Percentiles rank a stretch among this genome's conserved stretches.
Conservation (phyloP, 2,797 vertebrate genomes). For the Cynodonichthys magdalenae region DNA sequence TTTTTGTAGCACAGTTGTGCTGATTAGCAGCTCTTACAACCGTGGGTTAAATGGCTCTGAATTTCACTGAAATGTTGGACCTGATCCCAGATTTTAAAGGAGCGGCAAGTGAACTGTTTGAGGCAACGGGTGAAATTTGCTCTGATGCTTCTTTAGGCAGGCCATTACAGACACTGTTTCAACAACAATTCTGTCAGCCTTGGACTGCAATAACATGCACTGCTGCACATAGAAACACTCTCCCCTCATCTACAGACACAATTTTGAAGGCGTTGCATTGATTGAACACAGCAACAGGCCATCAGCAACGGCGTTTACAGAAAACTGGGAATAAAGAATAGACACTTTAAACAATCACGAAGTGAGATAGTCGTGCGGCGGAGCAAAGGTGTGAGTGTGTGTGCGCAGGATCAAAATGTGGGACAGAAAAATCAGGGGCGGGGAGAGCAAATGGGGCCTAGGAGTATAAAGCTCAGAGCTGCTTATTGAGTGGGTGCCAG, state of each 20-base stretch:
- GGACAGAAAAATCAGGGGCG: conserved; percentile 5
- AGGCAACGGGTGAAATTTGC: conserved; percentile 13
- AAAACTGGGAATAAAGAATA: conserved; percentile 48
- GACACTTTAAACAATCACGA: conserved; percentile 53
- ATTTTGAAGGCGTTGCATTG: conserved; percentile 47
- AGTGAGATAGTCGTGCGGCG: conserved; percentile 12
- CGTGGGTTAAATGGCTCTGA: not conserved
- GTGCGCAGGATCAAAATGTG: conserved; percentile 28
- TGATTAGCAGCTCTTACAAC: conserved; percentile 10
- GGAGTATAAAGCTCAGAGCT: conserved; percentile 54
- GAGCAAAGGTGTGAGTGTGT: conserved; percentile 16
- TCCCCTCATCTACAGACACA: conserved; percentile 41
- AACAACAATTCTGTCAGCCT: conserved; percentile 30
- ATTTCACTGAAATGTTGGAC: conserved; percentile 11
- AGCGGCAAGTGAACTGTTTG: conserved; percentile 5
- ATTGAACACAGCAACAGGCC: conserved; percentile 55
- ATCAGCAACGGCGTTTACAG: conserved; percentile 43
- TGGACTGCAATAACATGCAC: conserved; percentile 53
- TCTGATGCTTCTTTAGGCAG: conserved; percentile 16
- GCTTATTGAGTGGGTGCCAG: conserved; percentile 72
- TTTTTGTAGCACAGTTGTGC: conserved; percentile 1
- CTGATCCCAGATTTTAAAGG: conserved; percentile 7
- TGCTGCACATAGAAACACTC: conserved; percentile 37
- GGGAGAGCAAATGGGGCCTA: conserved; percentile 12
- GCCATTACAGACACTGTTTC: conserved; percentile 23